Evolutionary conservation across 2,113 vertebrate species (phyloP).

Genomic region (Poeciliopsis prolifica): DNA sequence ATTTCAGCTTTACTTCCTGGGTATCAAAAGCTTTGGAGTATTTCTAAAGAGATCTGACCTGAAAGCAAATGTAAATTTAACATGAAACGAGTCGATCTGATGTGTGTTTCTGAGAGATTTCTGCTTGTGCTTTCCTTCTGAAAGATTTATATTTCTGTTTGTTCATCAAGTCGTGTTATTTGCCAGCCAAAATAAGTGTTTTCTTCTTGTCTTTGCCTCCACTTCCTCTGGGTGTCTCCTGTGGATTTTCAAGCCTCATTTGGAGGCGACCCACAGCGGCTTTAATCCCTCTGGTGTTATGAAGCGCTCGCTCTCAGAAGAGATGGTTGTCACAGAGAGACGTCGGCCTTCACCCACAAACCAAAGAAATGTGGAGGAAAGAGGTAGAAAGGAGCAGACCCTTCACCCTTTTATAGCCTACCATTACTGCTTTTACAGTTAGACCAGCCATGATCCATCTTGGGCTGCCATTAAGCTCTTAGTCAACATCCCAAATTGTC

Average conservation of each 20-base stretch:
- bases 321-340: constrained; percentile 27
- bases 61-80: constrained; percentile 44
- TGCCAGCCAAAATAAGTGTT: constrained; percentile 37
- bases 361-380: constrained; percentile 25
- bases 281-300: constrained; percentile 65
- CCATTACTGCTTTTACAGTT: constrained; percentile 63
- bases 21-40: constrained; percentile 13
- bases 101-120: constrained; percentile 4
- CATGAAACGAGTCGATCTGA: constrained; percentile 24
- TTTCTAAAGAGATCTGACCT: constrained; percentile 29
- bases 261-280: constrained; percentile 43
- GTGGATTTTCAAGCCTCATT: constrained; percentile 62
- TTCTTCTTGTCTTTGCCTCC: background rate
- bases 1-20: constrained; percentile 28
- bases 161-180: constrained; percentile 28
- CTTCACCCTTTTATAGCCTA: constrained; percentile 49
- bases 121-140: constrained; percentile 17
- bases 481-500: constrained; percentile 38
- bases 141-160: constrained; percentile 31
- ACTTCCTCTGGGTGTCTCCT: constrained; percentile 2
- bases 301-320: constrained; percentile 10
- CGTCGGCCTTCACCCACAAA: constrained; percentile 25
- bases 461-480: constrained; percentile 39
- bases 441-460: constrained; percentile 47
- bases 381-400: constrained; percentile 13